Evolutionary conservation across 2,113 vertebrate species (phyloP).

Genomic region (Perognathus longimembris): DNA sequence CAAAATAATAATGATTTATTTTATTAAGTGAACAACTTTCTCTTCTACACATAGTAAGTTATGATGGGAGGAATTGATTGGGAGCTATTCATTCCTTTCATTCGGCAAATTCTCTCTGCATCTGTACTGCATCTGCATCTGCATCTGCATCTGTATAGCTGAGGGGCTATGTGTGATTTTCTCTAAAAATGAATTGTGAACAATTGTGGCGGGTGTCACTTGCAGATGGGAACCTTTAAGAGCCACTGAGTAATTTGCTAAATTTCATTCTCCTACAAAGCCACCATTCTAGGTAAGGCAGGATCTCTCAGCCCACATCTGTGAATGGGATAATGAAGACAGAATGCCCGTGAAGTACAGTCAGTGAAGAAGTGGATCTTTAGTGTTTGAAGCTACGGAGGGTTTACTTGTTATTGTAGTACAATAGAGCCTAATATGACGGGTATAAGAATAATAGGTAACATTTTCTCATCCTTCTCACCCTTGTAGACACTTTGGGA

Average conservation of each 20-base stretch:
- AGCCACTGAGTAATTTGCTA: not conserved
- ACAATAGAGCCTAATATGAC: not conserved
- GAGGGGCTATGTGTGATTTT: not conserved
- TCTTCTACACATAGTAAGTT: not conserved
- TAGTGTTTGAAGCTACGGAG: not conserved
- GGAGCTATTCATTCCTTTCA: not conserved
- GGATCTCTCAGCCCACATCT: not conserved
- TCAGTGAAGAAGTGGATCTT: not conserved
- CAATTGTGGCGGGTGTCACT: not conserved
- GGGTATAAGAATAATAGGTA: not conserved
- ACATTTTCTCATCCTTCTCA: not conserved
- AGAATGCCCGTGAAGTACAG: not conserved
- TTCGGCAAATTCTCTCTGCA: not conserved
- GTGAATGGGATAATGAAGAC: not conserved
- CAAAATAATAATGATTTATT: constrained; percentile 19
- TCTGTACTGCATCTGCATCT: not conserved
- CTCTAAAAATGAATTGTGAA: constrained; percentile 23
- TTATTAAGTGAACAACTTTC: constrained; percentile 1
- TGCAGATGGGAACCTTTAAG: not conserved
- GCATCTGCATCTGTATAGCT: not conserved
- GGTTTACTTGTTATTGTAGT: not conserved
- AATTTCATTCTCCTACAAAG: not conserved
- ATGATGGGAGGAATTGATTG: not conserved
- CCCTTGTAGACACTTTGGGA: not conserved
- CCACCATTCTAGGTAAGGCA: not conserved